Percentiles rank a stretch among this genome's conserved stretches.
These are phyloP conservation scores for Aquatica leii DNA, from an alignment of 2,888 invertebrate genomes.

Conservation along the genomic window DNA sequence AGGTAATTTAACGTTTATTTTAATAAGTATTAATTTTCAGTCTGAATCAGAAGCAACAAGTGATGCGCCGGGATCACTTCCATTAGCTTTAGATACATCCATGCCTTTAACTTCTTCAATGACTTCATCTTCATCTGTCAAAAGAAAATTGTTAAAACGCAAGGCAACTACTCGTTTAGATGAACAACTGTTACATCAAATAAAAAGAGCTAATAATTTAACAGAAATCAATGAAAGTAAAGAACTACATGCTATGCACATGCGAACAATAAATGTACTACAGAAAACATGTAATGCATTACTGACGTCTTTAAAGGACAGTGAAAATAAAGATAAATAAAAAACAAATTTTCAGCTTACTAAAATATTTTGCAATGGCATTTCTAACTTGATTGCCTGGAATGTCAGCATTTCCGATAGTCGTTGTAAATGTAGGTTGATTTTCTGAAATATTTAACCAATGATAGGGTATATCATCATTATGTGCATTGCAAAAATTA, in stretches of 20 bases:
- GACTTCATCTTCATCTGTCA: neutral
- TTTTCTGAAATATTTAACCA: neutral
- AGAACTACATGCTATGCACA: neutral
- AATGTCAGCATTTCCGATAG: neutral
- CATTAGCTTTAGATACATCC: too few species aligned
- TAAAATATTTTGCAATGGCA: neutral
- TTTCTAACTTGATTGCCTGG: neutral
- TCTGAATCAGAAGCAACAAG: neutral
- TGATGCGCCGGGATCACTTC: too few species aligned
- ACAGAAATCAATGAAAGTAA: neutral
- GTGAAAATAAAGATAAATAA: neutral
- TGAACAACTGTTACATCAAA: neutral
- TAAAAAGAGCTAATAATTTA: neutral
- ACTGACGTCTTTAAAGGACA: neutral
- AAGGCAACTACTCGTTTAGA: neutral
- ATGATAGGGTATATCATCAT: neutral
- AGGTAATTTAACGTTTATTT: too few species aligned
- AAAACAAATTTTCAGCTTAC: neutral
- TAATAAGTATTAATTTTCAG: too few species aligned
- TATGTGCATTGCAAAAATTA: conserved; percentile 6
- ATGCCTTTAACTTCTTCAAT: too few species aligned
- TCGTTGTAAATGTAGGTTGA: neutral
- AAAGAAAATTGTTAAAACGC: neutral
- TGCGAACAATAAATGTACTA: neutral
- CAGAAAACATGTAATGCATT: neutral